Evolutionary conservation across 2,113 vertebrate genomes (phyloP), one percentile per base, ranked within the genome.

Genomic region (Trinectes maculatus): DNA sequence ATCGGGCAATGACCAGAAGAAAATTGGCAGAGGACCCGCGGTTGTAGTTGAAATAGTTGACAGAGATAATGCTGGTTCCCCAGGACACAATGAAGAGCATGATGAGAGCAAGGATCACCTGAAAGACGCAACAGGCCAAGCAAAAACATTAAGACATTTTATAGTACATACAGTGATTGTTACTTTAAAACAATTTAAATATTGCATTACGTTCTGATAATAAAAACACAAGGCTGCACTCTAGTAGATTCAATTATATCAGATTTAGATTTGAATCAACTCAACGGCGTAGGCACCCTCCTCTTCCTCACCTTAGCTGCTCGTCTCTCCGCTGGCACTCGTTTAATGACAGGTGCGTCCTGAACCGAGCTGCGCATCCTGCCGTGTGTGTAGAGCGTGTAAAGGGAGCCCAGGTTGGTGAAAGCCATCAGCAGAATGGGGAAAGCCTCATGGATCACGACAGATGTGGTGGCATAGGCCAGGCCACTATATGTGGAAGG

Each of bases 21-120:
- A 85, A 91, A 3, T 84, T 61, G 0, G 84, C 66, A 0, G 90
- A 88, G 0, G 74, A 56, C 16, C 91, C 88, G 0, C 53, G 74
- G 67, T 88, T 92, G 64, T 93, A 93, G 84, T 94, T 94, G 83
- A 93, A 93, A 49, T 91, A 93, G 80, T 92, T 93, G 29, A 92
- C 89, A 2, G 93, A 92, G 63, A 93, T 83, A 31, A 94, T 59
- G 73, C 91, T 94, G 43, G 91, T 89, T 67, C 92, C 91, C 92
- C 93, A 93, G 4, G 89, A 94, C 0, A 56, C 34, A 21, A 92
- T 89, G 66, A 94, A 94, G 47, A 94, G 85, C 54, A 91, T 49
- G 1, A 93, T 89, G n/a, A 94, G 87, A 3, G 84, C 66, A 2
- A 93, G 80, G 63, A 95, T 94, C 71, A 94, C 91, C 92, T 93